These are phyloP conservation scores for Ichneumoninae sp. DNA, from an alignment of 2,888 invertebrate species.

Conservation along the genomic window DNA sequence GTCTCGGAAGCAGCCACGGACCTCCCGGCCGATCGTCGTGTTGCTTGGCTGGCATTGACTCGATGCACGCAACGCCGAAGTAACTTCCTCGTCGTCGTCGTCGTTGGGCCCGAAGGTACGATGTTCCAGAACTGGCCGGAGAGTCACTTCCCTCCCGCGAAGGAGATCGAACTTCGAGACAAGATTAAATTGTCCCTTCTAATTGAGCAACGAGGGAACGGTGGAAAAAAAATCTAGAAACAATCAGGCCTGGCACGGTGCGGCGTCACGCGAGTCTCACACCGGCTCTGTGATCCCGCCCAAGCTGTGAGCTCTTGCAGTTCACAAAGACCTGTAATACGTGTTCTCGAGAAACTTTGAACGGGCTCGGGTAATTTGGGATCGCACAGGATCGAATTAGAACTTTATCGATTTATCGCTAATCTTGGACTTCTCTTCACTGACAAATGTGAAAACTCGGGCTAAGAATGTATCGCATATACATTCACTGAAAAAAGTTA, in stretches of 20 bases:
- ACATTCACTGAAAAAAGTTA: too few species aligned
- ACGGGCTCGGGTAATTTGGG: conserved; percentile 36
- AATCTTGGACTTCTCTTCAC: background rate
- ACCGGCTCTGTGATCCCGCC: conserved; percentile 22
- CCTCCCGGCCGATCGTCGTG: conserved; percentile 49
- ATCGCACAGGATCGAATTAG: conserved; percentile 29
- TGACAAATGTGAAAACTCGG: background rate
- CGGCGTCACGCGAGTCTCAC: conserved; percentile 60
- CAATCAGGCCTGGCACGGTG: conserved; percentile 44
- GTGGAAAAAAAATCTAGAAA: conserved; percentile 60
- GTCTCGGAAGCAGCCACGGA: conserved; percentile 73
- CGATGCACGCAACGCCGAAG: conserved; percentile 74
- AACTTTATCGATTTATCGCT: conserved; percentile 42
- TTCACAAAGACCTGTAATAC: conserved; percentile 22
- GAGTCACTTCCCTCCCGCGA: conserved; percentile 35
- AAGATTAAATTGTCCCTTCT: conserved; percentile 68
- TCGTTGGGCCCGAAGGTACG: conserved; percentile 33
- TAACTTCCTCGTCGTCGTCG: conserved; percentile 53
- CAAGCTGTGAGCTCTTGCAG: conserved; percentile 19
- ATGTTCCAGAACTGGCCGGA: conserved; percentile 44
- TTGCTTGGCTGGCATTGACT: conserved; percentile 72
- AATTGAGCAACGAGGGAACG: conserved; percentile 63
- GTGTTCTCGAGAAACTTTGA: conserved; percentile 26
- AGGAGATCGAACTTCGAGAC: conserved; percentile 64
- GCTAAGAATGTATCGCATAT: too few species aligned